Evolutionary conservation across 2,797 vertebrate species (phyloP).

Genomic region (Takifugu ocellatus): DNA sequence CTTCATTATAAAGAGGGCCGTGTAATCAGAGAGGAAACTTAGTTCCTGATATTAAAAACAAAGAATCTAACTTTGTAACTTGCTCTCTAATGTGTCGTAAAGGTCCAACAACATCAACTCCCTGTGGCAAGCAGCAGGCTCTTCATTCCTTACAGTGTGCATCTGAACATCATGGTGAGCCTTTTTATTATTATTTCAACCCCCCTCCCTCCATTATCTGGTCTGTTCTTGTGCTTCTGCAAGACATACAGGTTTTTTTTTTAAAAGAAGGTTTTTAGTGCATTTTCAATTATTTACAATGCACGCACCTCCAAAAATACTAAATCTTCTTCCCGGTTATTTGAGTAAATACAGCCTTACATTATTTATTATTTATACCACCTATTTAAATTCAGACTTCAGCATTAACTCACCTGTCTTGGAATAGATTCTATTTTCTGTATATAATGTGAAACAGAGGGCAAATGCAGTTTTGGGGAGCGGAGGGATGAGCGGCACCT

Average conservation of each 20-base stretch:
- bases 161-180: slow-evolving; percentile 14
- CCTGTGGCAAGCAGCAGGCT: slow-evolving; percentile 18
- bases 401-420: too few relatives aligned
- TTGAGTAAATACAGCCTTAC: too few relatives aligned
- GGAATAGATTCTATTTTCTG: too few relatives aligned
- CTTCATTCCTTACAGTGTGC: slow-evolving; percentile 45
- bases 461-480: too few relatives aligned
- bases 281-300: too few relatives aligned
- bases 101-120: slow-evolving; percentile 16
- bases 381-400: too few relatives aligned
- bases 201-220: slow-evolving; percentile 34
- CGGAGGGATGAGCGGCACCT: slow-evolving; percentile 3
- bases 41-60: not conserved
- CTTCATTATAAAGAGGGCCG: slow-evolving; percentile 35
- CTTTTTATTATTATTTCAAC: slow-evolving; percentile 5
- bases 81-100: slow-evolving; percentile 17
- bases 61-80: slow-evolving; percentile 21
- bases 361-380: too few relatives aligned
- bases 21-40: slow-evolving; percentile 21
- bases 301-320: too few relatives aligned
- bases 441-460: too few relatives aligned
- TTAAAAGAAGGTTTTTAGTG: too few relatives aligned
- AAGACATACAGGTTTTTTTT: not conserved
- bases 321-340: too few relatives aligned
- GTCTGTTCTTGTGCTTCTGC: slow-evolving; percentile 32